Base-by-base conservation (phyloP, 2,888 invertebrate genomes). In the Eilema depressum region DNA sequence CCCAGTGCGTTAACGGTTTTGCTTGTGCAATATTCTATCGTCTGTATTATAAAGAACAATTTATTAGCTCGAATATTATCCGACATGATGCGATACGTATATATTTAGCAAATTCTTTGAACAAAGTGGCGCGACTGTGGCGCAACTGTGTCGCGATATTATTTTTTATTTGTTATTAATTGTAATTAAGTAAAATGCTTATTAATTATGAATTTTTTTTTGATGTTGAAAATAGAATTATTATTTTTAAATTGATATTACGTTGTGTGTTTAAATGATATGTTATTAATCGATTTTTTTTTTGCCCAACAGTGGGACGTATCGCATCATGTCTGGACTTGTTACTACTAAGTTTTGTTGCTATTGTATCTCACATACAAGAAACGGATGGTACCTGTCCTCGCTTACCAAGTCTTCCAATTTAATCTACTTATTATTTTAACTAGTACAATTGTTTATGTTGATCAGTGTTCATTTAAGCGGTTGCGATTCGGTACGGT, bases 11-110 rank as follows among this genome's bases (percentile, higher is more conserved):
- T 3, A 25, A 47, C 30, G 11, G 75, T 69, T 78, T 66, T 74
- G 77, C 72, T 73, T 63, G 79, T 82, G 82, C 80, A 81, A 81
- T 81, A 81, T 73, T 28, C 33, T 61, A 72, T 71, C 64, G 41
- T 76, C 71, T 41, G 63, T 77, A 67, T 69, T 68, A 10, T 28
- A 33, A 70, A 73, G 60, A 71, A 60, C 65, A 65, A 63, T 63
- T 70, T 37, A 57, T 69, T 77, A 73, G 56, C 69, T 77, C 57
- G 68, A 74, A 69, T 76, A 69, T 14, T 61, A 65, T 66, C 65
- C 67, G 63, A 53, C 66, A 65, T 75, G 70, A 65, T 72, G 60
- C 28, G n/a, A 64, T 63, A 30, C 61, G 14, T 30, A 66, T 64
- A 14, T 12, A 66, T 56, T 56, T 56, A 30, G 8, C 3, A 30